A percentile compares a stretch with the other conserved stretches of the same genome.
phyloP scores from a whole-genome alignment of 2,888 invertebrate species.

The Dicycla oo region DNA sequence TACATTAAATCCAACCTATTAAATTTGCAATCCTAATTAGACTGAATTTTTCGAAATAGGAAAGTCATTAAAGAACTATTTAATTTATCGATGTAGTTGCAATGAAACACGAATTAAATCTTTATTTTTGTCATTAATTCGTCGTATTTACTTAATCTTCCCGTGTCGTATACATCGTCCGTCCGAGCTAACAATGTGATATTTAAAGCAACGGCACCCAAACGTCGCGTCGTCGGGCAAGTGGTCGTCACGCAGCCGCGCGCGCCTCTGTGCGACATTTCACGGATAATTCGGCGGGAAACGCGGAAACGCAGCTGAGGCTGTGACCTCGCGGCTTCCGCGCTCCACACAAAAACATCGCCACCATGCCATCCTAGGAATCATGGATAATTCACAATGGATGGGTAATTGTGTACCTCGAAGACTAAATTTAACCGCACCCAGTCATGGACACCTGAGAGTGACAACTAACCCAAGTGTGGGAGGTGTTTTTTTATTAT shows the following conservation, averaged over 20 bases:
- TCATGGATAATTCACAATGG: constrained; percentile 68
- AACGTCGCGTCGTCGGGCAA: constrained; percentile 61
- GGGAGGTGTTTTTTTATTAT: too few species aligned
- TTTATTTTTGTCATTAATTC: constrained; percentile 29
- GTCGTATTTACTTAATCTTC: constrained; percentile 19
- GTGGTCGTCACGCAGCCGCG: constrained; percentile 67
- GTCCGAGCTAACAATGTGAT: constrained; percentile 28
- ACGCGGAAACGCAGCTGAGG: constrained; percentile 74
- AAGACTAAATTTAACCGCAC: constrained; percentile 52
- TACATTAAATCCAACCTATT: constrained; percentile 20
- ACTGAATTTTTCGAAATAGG: constrained; percentile 23
- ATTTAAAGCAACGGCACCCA: constrained; percentile 66
- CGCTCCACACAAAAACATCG: constrained; percentile 70
- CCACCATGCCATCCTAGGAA: constrained; percentile 64
- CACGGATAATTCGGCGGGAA: constrained; percentile 75
- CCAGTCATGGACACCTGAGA: constrained; percentile 24
- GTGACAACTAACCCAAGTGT: background rate
- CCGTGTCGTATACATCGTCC: constrained; percentile 18
- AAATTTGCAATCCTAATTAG: constrained; percentile 24
- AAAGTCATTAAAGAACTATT: constrained; percentile 1
- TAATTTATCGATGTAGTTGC: background rate
- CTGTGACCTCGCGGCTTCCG: constrained; percentile 78
- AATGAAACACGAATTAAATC: constrained; percentile 30
- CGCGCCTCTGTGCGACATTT: constrained; percentile 68
- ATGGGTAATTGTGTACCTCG: constrained; percentile 47